phyloP scores from a whole-genome alignment of 2,797 vertebrate species.

The Falco columbarius region DNA sequence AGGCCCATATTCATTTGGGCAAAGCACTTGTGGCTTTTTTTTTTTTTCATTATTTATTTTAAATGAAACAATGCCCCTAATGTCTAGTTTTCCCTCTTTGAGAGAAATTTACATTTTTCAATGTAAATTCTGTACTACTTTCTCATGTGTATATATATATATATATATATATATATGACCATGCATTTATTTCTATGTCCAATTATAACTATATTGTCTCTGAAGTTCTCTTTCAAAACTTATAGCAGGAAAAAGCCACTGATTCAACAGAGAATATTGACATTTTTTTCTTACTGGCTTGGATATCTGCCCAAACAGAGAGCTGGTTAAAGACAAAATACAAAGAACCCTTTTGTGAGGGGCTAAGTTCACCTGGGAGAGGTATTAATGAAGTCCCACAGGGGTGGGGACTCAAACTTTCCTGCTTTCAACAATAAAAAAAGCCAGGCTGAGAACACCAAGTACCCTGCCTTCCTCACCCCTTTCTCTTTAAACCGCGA shows the following conservation, averaged over 20 bases:
- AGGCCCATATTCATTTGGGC: not conserved
- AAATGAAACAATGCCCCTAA: not conserved
- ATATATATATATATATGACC: accelerated
- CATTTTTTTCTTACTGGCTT: slow-evolving; percentile 67
- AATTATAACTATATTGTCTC: slow-evolving; percentile 4
- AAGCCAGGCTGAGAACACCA: slow-evolving; percentile 23
- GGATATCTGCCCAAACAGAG: slow-evolving; percentile 78
- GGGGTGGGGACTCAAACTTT: slow-evolving; percentile 55
- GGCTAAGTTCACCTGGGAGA: slow-evolving; percentile 75
- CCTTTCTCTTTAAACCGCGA: not conserved
- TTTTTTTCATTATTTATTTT: not conserved
- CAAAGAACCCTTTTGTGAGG: slow-evolving; percentile 79
- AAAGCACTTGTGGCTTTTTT: not conserved
- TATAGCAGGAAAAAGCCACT: slow-evolving; percentile 59
- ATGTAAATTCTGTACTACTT: not conserved
- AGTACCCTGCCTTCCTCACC: slow-evolving; percentile 31
- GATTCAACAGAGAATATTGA: slow-evolving; percentile 75
- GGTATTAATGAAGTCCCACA: slow-evolving; percentile 76
- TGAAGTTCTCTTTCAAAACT: slow-evolving; percentile 63
- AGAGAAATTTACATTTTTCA: not conserved
- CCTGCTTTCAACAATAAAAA: slow-evolving; percentile 59
- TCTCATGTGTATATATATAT: not conserved
- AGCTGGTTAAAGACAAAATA: slow-evolving; percentile 73
- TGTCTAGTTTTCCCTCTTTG: not conserved
- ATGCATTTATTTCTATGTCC: not conserved